These are phyloP conservation scores for Scalopus aquaticus DNA, from an alignment of 2,113 vertebrate species.

Conservation along the genomic window DNA sequence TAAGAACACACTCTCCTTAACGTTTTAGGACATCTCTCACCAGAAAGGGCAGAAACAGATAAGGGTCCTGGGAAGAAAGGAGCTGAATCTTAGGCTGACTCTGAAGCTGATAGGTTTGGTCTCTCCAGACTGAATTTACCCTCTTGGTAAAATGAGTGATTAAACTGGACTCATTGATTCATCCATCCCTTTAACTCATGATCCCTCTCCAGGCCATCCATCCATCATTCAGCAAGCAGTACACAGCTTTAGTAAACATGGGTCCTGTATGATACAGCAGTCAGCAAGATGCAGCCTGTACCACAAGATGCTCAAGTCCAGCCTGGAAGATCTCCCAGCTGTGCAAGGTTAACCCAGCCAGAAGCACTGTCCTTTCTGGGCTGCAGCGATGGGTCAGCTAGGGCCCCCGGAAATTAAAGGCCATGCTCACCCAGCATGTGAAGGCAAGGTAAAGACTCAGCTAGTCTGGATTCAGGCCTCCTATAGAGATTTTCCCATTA, in stretches of 20 bases:
- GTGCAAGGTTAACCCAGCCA: rapidly evolving
- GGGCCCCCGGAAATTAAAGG: neutral
- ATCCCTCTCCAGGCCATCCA: neutral
- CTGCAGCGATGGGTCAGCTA: rapidly evolving
- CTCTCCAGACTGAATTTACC: too few species aligned
- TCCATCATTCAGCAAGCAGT: neutral
- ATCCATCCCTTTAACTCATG: rapidly evolving
- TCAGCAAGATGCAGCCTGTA: neutral
- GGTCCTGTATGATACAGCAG: neutral
- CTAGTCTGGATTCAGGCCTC: slow-evolving; percentile 53
- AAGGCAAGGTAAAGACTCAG: slow-evolving; percentile 22
- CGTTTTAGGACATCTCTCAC: neutral
- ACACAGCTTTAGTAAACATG: neutral
- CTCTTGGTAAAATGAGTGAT: neutral
- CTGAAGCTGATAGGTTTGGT: too few species aligned
- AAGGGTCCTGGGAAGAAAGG: neutral
- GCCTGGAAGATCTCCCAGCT: neutral
- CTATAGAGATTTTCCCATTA: slow-evolving; percentile 66
- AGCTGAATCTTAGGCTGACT: neutral
- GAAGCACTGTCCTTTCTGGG: rapidly evolving
- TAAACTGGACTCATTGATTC: neutral
- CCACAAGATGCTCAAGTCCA: neutral
- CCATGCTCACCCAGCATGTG: neutral
- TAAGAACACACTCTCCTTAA: neutral
- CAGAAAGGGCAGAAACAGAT: neutral